Conservation (phyloP, 2,888 invertebrate genomes). For the Caenorhabditis drosophilae region DNA sequence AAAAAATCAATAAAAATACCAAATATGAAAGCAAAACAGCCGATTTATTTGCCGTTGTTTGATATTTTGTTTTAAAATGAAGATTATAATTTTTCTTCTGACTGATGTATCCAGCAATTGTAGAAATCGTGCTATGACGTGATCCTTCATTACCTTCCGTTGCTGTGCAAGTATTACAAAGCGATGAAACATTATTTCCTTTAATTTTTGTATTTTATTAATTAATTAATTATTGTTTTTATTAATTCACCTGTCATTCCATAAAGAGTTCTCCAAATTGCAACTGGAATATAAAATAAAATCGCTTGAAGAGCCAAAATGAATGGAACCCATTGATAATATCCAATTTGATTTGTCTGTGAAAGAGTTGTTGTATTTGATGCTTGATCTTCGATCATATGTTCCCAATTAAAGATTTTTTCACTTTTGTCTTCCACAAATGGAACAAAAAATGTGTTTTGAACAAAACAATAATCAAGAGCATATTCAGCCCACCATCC, state of each 20-base stretch:
- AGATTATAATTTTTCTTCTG: conserved; percentile 38
- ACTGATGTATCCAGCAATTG: conserved; percentile 52
- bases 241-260: conserved; percentile 45
- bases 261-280: conserved; percentile 62
- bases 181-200: conserved; percentile 64
- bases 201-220: conserved; percentile 1
- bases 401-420: conserved; percentile 61
- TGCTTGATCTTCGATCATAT: conserved; percentile 59
- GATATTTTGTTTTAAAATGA: conserved; percentile 20
- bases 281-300: conserved; percentile 67
- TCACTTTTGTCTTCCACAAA: conserved; percentile 67
- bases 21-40: conserved; percentile 50
- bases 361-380: conserved; percentile 64
- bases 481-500: conserved; percentile 72
- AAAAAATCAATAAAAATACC: no score
- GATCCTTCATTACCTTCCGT: conserved; percentile 65
- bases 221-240: not conserved
- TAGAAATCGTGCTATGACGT: conserved; percentile 59
- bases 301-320: conserved; percentile 67
- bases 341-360: conserved; percentile 70
- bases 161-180: conserved; percentile 65
- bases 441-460: conserved; percentile 73
- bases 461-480: conserved; percentile 73
- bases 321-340: conserved; percentile 69
- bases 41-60: conserved; percentile 17